phyloP scores from a whole-genome alignment of 2,113 vertebrate species.

The Cheirogaleus medius region DNA sequence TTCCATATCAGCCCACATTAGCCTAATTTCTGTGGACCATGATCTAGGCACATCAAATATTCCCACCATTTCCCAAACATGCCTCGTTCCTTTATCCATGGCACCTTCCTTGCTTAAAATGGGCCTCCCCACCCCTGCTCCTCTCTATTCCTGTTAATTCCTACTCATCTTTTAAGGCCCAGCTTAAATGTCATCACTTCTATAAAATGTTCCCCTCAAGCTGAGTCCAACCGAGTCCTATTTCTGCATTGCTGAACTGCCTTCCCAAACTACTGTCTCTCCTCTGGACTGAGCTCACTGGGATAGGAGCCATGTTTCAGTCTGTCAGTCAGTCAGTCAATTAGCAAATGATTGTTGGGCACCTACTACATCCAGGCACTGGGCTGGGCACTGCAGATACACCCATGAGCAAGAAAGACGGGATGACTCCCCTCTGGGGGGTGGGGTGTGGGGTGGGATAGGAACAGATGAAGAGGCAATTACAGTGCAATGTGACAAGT shows the following conservation, averaged over 20 bases:
- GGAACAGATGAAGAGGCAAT: background rate
- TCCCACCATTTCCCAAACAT: background rate
- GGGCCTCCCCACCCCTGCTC: background rate
- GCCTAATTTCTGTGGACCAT: background rate
- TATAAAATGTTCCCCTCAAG: background rate
- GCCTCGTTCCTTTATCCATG: background rate
- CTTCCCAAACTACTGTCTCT: background rate
- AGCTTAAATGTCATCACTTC: background rate
- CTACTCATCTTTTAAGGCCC: background rate
- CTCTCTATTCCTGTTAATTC: background rate
- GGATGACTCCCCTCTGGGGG: background rate
- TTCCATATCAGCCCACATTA: too few relatives aligned
- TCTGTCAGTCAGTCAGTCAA: background rate
- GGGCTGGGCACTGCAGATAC: background rate
- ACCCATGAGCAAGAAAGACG: background rate
- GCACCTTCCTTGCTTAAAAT: background rate
- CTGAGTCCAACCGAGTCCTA: background rate
- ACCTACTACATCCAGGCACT: background rate
- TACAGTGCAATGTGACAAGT: background rate
- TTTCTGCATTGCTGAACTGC: background rate
- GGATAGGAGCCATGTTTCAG: background rate
- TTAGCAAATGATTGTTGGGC: background rate
- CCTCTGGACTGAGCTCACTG: background rate
- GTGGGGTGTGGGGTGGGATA: too few relatives aligned
- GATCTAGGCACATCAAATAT: background rate